Base-by-base conservation (phyloP, 2,888 invertebrate species). In the Drosophila kambysellisi region DNA sequence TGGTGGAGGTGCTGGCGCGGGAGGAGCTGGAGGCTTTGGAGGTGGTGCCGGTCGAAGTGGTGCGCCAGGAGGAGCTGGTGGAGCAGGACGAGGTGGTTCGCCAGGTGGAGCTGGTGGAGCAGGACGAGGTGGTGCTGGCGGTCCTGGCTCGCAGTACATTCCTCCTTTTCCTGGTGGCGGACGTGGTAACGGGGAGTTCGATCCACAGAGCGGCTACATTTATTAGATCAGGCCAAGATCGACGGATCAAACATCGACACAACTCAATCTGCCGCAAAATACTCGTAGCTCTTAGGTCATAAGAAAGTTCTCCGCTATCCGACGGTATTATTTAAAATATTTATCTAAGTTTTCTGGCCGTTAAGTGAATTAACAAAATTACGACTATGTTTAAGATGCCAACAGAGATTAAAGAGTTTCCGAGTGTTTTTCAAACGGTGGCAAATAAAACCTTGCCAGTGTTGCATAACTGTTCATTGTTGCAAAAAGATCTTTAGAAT, bases 201-300 rank as follows among this genome's bases (percentile, higher is more conserved):
- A 92, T 82, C 92, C 93, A 65, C 92, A 94, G 86, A 91, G 92
- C 20, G 94, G 94, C 70, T 94, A 94, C 85, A 93, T 92, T 82
- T 94, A 94, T 81, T 94, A 93, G 61, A 73, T 70, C 68, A 66
- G 68, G 67, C 52, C 37, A 51, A 25, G 68, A 66, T 58, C 57
- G 29, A 73, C 77, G 77, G 78, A 73, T 56, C 53, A 63, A 70
- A 70, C 70, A 70, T 80, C 83, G 78, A 63, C 62, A 69, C 54
- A 71, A 80, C 57, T 65, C 86, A 82, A 61, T 83, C 83, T 91
- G 87, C 91, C 90, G 77, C 74, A 76, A 67, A 85, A 86, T 85
- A 88, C 84, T 82, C 83, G 65, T 86, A 82, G 79, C 63, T 64
- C 37, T 57, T 51, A 63, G 53, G 48, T 51, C 15, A 35, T 37